phyloP scores from a whole-genome alignment of 2,113 vertebrate species.

The Callithrix jacchus region DNA sequence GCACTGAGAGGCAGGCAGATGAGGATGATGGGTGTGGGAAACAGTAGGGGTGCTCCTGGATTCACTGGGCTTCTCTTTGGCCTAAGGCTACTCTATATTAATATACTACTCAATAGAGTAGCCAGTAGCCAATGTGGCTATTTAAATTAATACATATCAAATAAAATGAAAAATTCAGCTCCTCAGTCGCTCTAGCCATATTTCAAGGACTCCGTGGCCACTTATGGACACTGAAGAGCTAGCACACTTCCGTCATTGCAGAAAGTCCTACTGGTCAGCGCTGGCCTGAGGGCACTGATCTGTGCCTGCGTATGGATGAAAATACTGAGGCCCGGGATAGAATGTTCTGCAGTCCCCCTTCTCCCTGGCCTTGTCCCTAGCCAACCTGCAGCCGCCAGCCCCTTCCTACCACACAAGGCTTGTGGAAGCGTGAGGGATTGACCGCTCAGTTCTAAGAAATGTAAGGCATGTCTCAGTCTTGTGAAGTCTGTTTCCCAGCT shows the following conservation, averaged over 20 bases:
- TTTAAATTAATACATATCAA: neutral
- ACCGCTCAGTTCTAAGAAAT: neutral
- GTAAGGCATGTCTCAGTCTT: neutral
- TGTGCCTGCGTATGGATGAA: neutral
- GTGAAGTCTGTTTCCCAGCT: slow-evolving; percentile 35
- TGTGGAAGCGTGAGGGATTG: neutral
- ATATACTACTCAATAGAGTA: neutral
- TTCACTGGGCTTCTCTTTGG: neutral
- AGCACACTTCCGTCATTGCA: neutral
- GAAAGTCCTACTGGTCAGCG: neutral
- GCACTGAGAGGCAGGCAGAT: neutral
- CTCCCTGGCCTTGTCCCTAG: neutral
- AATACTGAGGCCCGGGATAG: neutral
- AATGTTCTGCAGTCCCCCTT: neutral
- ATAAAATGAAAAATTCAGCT: neutral
- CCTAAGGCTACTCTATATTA: neutral
- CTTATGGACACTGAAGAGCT: neutral
- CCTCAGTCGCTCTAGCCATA: neutral
- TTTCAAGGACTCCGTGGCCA: neutral
- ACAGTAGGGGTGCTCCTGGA: neutral
- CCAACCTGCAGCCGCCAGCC: neutral
- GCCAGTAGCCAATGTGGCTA: neutral
- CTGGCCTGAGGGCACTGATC: neutral
- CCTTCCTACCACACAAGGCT: neutral
- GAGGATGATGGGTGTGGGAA: neutral